Base-by-base conservation (phyloP, 2,888 invertebrate species). In the Creontiades dilutus region DNA sequence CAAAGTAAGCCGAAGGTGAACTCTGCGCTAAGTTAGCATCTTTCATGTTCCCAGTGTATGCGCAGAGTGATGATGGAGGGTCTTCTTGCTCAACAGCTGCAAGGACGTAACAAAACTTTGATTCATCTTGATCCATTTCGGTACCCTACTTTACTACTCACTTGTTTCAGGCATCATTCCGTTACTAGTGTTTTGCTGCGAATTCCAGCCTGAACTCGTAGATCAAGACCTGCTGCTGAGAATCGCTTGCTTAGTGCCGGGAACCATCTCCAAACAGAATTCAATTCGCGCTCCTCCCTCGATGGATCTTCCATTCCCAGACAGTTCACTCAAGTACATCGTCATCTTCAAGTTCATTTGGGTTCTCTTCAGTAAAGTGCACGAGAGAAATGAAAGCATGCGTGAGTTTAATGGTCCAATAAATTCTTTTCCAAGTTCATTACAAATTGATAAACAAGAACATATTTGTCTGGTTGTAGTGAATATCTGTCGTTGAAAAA, bases 221-320 rank as follows among this genome's bases (percentile, higher is more conserved):
- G 89, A 90, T 28, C 76, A 81, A n/a, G 78, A 89, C 27, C 48
- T 89, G 11, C 68, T 90, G 4, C 16, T 86, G 14, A 78, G 75
- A 86, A 80, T 89, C 27, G 88, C 89, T 1, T 89, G 86, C 75
- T 48, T 89, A 23, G 28, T 89, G 23, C 89, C 89, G 52, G 89
- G 86, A 13, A 68, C 68, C 23, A 68, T 90, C 52, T 13, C 57
- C 27, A 85, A 89, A 48, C 86, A 89, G 7, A 27, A 85, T 16
- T 55, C 85, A 4, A 47, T 52, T 23, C 14, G 16, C 3, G 52
- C 52, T 2, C 13, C 37, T 28, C 37, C 52, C 5, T n/a, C 13
- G 0, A 37, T 37, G 37, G 37, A 37, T 7, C 14, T n/a, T 28
- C 28, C 85, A 16, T 16, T n/a, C 4, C 28, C 85, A 16, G 78